phyloP scores from a whole-genome alignment of 2,888 invertebrate species.

The Pseudolycoriella hygida region DNA sequence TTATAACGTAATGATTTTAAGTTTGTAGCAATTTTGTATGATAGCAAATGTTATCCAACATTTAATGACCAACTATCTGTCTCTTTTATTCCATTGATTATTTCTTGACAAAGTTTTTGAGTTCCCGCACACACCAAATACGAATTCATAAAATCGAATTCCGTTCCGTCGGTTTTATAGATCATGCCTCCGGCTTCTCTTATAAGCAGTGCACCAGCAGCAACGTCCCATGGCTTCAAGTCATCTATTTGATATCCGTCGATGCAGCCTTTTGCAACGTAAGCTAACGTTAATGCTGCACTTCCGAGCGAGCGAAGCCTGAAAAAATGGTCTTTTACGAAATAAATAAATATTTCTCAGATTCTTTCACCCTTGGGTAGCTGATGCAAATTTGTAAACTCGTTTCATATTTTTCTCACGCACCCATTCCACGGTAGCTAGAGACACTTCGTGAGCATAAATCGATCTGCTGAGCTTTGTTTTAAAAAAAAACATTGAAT shows the following conservation, averaged over 20 bases:
- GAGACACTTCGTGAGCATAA: constrained; percentile 22
- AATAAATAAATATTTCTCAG: no score
- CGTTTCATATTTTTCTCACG: constrained; percentile 25
- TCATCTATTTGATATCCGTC: constrained; percentile 53
- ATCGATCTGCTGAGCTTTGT: no score
- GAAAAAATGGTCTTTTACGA: neutral
- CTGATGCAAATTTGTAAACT: constrained; percentile 20
- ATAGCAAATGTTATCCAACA: no score
- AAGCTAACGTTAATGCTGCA: constrained; percentile 50
- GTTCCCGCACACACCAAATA: constrained; percentile 19
- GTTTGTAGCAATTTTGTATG: no score
- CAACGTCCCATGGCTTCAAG: constrained; percentile 60
- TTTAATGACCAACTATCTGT: no score
- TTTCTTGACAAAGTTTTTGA: neutral
- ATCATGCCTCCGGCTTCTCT: constrained; percentile 59
- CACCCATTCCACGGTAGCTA: constrained; percentile 19
- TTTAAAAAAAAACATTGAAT: no score
- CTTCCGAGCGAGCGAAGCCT: constrained; percentile 52
- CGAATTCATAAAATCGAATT: constrained; percentile 37
- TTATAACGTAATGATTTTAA: no score
- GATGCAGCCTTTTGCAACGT: constrained; percentile 47
- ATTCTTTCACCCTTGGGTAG: constrained; percentile 21
- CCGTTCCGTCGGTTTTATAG: constrained; percentile 38
- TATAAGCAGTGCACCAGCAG: constrained; percentile 55
- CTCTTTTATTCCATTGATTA: neutral